Conservation (phyloP, 1,140 invertebrate genomes). For the Aleiodes sp. region DNA sequence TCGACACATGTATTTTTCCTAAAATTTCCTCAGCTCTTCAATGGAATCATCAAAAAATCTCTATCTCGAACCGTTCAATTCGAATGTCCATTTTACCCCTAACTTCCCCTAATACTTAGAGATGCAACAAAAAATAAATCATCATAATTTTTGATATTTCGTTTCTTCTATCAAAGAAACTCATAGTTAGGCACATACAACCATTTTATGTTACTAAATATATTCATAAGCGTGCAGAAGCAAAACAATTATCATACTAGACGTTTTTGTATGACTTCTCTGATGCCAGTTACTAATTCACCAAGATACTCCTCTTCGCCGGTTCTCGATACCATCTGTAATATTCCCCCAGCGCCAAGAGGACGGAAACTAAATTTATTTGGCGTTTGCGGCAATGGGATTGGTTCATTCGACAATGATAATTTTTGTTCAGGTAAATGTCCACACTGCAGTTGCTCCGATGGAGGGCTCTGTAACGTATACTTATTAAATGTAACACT, state of each 20-base stretch:
- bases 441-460: constrained; percentile 50
- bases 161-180: too few relatives aligned
- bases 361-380: constrained; percentile 63
- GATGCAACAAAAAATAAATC: too few relatives aligned
- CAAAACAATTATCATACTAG: constrained; percentile 45
- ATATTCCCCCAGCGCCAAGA: constrained; percentile 53
- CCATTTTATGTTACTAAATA: background rate
- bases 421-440: constrained; percentile 38
- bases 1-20: too few relatives aligned
- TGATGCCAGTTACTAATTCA: constrained; percentile 78
- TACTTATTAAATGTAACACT: constrained; percentile 88
- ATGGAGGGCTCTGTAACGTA: constrained; percentile 81
- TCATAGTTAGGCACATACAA: too few relatives aligned
- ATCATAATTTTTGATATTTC: too few relatives aligned
- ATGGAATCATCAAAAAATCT: too few relatives aligned
- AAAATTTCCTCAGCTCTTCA: too few relatives aligned
- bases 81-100: too few relatives aligned
- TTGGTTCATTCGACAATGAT: constrained; percentile 48
- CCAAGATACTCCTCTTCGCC: constrained; percentile 79
- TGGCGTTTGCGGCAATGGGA: constrained; percentile 58
- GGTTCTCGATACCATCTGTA: constrained; percentile 50
- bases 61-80: too few relatives aligned
- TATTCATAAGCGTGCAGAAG: constrained; percentile 9
- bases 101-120: too few relatives aligned
- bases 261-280: constrained; percentile 77